Evolutionary conservation across 1,140 invertebrate genomes (phyloP), one percentile per base, ranked within the genome.

Genomic region (Medauroidea extradentata): DNA sequence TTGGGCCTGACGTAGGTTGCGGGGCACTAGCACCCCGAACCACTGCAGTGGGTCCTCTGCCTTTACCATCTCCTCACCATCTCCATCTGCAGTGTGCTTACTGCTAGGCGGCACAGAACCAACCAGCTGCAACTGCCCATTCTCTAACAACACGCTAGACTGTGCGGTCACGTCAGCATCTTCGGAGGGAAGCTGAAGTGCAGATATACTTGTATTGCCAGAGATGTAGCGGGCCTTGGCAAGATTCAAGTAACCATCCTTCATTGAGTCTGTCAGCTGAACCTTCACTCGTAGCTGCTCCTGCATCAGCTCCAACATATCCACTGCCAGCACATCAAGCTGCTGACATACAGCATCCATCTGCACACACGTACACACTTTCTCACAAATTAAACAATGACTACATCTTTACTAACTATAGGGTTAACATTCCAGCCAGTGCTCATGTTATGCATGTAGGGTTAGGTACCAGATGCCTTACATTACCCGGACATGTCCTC

Each of bases 11-110:
- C 80, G 79, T 63, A 90, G 75, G 72, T 83, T 85, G 66, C 86
- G 83, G 2, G 87, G 87, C 0, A 88, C 84, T 34, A 90, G 70
- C 53, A 88, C 78, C 13, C 88, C 87, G 76, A 90, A 90, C 87
- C 87, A 89, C 58, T 82, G 83, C 19, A 89, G 70, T 3, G 87
- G 87, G 73, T 89, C 83, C 9, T 16, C 51, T 27, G n/a, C 29
- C 27, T 25, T 53, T 14, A 38, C 41, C 14, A 19, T 19, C 1
- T 4, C 23, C 5, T 59, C 23, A n/a, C 13, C 19, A 21, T 80
- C 68, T 52, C 67, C 63, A 52, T 59, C 29, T 5, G 21, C n/a
- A n/a, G 1, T 8, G 16, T 60, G 21, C 16, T 21, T 27, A 19
- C 41, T 59, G 29, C 13, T 0, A 25, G 8, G 38, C 53, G 49